Evolutionary conservation across 1,140 invertebrate genomes (phyloP).

Genomic region (Papilio polyxenes): DNA sequence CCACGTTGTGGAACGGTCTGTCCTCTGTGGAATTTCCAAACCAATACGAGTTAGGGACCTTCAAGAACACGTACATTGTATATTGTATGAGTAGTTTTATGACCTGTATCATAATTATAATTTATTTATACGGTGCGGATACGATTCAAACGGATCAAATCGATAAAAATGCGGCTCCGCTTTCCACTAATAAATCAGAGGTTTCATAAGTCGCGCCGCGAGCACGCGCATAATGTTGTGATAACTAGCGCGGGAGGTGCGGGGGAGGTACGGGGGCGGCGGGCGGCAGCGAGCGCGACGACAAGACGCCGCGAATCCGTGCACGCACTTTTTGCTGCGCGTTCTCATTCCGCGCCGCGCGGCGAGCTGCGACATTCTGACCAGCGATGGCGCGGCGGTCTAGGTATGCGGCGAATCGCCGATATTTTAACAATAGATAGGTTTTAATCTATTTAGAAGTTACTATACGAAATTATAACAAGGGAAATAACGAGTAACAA

Average conservation of each 20-base stretch:
- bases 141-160: conserved; percentile 46
- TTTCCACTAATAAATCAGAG: conserved; percentile 30
- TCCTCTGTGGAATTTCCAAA: too few relatives aligned
- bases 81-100: not conserved
- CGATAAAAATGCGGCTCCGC: conserved; percentile 46
- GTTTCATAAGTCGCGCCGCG: conserved; percentile 26
- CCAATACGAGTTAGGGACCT: too few relatives aligned
- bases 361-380: not conserved
- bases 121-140: conserved; percentile 31
- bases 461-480: too few relatives aligned
- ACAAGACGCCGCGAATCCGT: not conserved
- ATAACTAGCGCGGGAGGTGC: not conserved
- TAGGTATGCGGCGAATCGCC: not conserved
- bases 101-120: not conserved
- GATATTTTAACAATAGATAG: not conserved
- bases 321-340: conserved; percentile 14
- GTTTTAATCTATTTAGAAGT: not conserved
- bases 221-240: conserved; percentile 26
- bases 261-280: not conserved
- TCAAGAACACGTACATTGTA: too few relatives aligned
- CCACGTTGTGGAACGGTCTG: too few relatives aligned
- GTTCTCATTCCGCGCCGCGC: not conserved
- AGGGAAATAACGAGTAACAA: too few relatives aligned
- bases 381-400: not conserved
- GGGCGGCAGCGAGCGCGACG: not conserved